Conservation (phyloP, 2,113 vertebrate species). For the Pelvicachromis taeniatus region DNA sequence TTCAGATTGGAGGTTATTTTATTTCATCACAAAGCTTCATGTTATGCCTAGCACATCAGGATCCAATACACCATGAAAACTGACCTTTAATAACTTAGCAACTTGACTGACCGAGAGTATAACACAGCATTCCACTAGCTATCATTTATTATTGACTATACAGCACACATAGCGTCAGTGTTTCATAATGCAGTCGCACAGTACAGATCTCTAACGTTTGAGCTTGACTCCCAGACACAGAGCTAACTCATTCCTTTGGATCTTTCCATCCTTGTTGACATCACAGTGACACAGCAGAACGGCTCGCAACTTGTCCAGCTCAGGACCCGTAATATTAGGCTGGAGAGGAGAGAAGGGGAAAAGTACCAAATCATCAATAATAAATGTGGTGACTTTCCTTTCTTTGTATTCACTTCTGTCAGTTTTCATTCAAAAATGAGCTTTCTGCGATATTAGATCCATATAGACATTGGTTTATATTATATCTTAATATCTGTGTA, state of each 20-base stretch:
- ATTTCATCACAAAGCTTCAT: background rate
- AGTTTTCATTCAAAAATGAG: background rate
- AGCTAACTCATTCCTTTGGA: conserved; percentile 90
- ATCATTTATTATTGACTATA: background rate
- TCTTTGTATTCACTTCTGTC: background rate
- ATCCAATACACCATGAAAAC: background rate
- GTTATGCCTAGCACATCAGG: background rate
- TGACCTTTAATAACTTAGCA: background rate
- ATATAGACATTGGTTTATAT: background rate
- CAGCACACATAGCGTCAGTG: background rate
- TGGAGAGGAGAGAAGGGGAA: conserved; percentile 46
- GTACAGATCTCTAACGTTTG: background rate
- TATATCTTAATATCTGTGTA: background rate
- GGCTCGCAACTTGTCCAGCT: conserved; percentile 86
- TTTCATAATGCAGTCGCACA: background rate
- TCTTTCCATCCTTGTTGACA: conserved; percentile 92
- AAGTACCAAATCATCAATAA: background rate
- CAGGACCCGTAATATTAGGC: conserved; percentile 86
- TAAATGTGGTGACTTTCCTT: background rate
- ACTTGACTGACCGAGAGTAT: background rate
- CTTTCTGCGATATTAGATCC: background rate
- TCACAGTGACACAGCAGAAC: conserved; percentile 89
- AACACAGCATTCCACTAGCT: background rate
- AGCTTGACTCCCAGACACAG: conserved; percentile 90
- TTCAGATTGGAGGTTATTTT: background rate